Percentiles rank a stretch among this genome's conserved stretches.
Evolutionary conservation across 2,113 vertebrate genomes (phyloP).

Genomic region (Pampusana beccarii): DNA sequence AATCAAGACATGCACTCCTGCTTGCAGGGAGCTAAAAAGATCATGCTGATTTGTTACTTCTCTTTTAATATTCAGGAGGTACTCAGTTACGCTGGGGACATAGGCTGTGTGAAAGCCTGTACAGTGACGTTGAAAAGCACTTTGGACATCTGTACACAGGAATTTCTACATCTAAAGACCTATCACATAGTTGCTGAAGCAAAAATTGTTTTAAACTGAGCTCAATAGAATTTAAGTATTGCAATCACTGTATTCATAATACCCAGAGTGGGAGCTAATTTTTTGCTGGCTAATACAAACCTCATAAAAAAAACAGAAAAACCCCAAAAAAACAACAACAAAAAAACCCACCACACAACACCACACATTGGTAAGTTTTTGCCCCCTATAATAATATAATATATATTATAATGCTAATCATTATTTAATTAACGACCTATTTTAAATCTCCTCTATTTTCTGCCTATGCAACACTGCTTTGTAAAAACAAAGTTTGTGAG

Average conservation of each 20-base stretch:
- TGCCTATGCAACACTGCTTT: background rate
- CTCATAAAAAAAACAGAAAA: background rate
- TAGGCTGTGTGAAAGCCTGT: background rate
- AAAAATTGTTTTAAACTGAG: background rate
- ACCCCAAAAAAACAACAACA: too few species aligned
- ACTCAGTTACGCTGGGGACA: background rate
- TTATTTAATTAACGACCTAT: background rate
- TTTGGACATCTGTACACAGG: background rate
- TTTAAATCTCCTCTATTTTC: background rate
- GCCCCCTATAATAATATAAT: background rate
- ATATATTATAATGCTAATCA: background rate
- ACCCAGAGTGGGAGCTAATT: background rate
- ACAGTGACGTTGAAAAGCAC: background rate
- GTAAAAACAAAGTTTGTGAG: background rate
- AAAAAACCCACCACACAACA: too few species aligned
- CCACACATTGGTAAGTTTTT: background rate
- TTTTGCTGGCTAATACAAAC: background rate
- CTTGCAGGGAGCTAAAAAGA: slow-evolving; percentile 57
- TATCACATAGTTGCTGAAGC: background rate
- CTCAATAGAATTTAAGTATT: background rate
- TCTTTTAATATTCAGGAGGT: slow-evolving; percentile 57
- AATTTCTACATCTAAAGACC: background rate
- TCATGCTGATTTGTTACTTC: slow-evolving; percentile 52
- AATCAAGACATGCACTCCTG: slow-evolving; percentile 54
- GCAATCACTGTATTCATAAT: background rate